Evolutionary conservation across 2,888 invertebrate genomes (phyloP).

Genomic region (Andricus quercusramuli): DNA sequence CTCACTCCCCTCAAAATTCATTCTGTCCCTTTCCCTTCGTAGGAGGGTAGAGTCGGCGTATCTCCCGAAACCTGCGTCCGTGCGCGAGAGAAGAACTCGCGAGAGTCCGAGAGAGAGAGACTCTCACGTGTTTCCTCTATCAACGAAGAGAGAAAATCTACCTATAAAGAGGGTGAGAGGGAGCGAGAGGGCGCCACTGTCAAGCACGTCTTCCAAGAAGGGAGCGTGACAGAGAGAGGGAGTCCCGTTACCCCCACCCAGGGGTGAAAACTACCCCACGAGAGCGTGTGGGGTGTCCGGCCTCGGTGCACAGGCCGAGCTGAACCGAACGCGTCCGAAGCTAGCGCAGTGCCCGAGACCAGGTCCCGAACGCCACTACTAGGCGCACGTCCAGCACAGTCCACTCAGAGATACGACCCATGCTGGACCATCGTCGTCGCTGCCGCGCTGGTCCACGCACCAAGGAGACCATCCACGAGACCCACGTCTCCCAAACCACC

Average conservation of each 20-base stretch:
- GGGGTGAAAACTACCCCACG: conserved; percentile 73
- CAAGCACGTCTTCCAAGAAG: conserved; percentile 34
- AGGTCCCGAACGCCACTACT: conserved; percentile 74
- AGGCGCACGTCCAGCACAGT: conserved; percentile 78
- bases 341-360: conserved; percentile 75
- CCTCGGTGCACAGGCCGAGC: conserved; percentile 62
- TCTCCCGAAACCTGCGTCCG: conserved; percentile 39
- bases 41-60: conserved; percentile 48
- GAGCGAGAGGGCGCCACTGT: conserved; percentile 31
- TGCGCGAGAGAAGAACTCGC: conserved; percentile 42
- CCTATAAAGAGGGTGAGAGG: conserved; percentile 31
- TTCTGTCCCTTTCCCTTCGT: conserved; percentile 53
- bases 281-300: conserved; percentile 73
- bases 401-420: conserved; percentile 79
- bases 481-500: not conserved
- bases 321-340: conserved; percentile 76
- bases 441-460: conserved; percentile 65
- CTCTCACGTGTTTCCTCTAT: conserved; percentile 36
- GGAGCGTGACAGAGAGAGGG: conserved; percentile 51
- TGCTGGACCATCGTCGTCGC: conserved; percentile 77
- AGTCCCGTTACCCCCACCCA: conserved; percentile 70
- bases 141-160: conserved; percentile 39
- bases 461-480: conserved; percentile 43
- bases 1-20: conserved; percentile 44
- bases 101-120: conserved; percentile 40